Evolutionary conservation across 1,140 invertebrate species (phyloP), one percentile per base, ranked within the genome.

Genomic region (Heliconius himera): DNA sequence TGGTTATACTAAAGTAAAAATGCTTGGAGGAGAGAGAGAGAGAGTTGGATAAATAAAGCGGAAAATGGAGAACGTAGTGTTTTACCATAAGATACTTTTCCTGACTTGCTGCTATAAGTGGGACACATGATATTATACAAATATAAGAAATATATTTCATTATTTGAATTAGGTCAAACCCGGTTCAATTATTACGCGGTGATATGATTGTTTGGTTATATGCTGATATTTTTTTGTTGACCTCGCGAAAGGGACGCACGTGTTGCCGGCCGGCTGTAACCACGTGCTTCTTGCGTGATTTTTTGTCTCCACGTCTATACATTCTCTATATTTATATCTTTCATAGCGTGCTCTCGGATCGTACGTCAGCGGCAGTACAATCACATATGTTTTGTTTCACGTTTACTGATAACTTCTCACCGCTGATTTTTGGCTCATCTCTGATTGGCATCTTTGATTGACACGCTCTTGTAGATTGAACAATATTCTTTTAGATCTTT

Each of bases 211-310:
- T 46, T 74, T 29, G 18, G 54, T 66, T 38, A 41, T 66, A 66
- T 46, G 75, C 36, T 72, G 26, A 36, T 75, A 70, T 56, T 73
- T 78, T 77, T 71, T 36, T 54, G n/a, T 72, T 70, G 82, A 81
- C 80, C 79, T 81, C 75, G 78, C 46, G 56, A 72, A 66, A 72
- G 60, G 56, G 46, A 56, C 70, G 78, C 88, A 89, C 83, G 84
- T 85, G 87, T 73, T 84, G 73, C 49, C 79, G 73, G 83, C 81
- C 70, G 72, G 71, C 70, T 76, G 70, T 20, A 8, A 73, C 60
- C 88, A 89, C 87, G 88, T 88, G 85, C 76, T 82, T 49, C 74
- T 79, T 66, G 83, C 88, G 84, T 90, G 88, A 82, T 85, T 73
- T 78, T 73, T 60, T 79, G 71, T 66, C 74, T 70, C 51, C 26